Base-by-base conservation (phyloP, 2,113 vertebrate species). In the Melanotaenia duboulayi region DNA sequence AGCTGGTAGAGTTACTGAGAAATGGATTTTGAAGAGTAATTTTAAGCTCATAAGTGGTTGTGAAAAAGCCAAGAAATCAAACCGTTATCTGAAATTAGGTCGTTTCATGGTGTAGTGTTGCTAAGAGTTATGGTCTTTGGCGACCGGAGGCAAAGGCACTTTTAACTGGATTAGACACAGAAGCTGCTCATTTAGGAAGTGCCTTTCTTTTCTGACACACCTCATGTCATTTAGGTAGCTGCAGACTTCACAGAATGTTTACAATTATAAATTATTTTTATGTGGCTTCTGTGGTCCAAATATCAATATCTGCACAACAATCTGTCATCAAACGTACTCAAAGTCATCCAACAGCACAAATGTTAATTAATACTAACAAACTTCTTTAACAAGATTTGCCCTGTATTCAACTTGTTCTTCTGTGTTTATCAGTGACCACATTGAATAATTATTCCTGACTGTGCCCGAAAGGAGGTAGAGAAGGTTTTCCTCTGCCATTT, bases 51-150 rank as follows among this genome's bases (percentile, higher is more conserved):
- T 65, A 44, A 72, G 64, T 65, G 48, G 28, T 74, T 50, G 65
- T 52, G 52, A 65, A 67, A 49, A 73, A 68, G 7, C 32, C 19
- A 7, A 32, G 62, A 80, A 67, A 51, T 37, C 67, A 44, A 63
- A 76, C 16, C 42, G 28, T 65, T 4, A 65, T 61, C 44, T 75
- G 17, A 70, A 71, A 49, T 50, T 20, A 65, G 76, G 55, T 73
- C 1, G 39, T 79, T 84, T 72, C n/a, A 72, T 77, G 65, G 40
- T 65, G 42, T 49, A 3, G 58, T 13, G 42, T 32, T 54, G 39
- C 44, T 62, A 61, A 23, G 51, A 40, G 48, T 48, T 60, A 9
- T 52, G 19, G 42, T 58, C 4, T 11, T 60, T 16, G 24, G 7
- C 59, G 51, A 74, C 74, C 39, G 3, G 20, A 71, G 72, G 56